These are phyloP conservation scores for Macropis europaea DNA, from an alignment of 2,888 invertebrate genomes.

Conservation along the genomic window DNA sequence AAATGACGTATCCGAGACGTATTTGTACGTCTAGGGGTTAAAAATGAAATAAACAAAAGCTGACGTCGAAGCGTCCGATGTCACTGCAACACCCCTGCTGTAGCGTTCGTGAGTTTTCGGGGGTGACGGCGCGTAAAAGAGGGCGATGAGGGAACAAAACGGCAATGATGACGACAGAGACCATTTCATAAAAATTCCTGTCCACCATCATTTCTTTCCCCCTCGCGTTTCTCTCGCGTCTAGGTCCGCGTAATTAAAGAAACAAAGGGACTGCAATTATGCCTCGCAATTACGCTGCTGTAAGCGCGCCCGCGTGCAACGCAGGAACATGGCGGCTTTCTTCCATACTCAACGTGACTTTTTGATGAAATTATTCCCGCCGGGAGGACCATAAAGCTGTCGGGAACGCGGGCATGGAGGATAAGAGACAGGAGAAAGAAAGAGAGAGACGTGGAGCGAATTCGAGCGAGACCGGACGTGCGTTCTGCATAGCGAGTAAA, in stretches of 20 bases:
- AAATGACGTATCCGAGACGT: too few relatives aligned
- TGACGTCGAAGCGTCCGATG: too few relatives aligned
- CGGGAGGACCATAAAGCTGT: constrained; percentile 40
- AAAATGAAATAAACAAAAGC: too few relatives aligned
- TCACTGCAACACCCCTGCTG: too few relatives aligned
- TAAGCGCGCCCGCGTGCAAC: constrained; percentile 49
- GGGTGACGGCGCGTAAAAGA: neutral
- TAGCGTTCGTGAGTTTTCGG: neutral
- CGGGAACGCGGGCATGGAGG: too few relatives aligned
- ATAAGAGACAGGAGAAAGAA: neutral
- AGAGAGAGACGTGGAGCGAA: neutral
- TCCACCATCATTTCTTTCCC: constrained; percentile 52
- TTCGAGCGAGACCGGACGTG: constrained; percentile 22
- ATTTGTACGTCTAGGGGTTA: too few relatives aligned
- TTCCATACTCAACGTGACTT: constrained; percentile 61
- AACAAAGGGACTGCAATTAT: constrained; percentile 78
- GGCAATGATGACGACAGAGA: constrained; percentile 25
- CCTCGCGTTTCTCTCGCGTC: constrained; percentile 62
- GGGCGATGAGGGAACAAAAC: neutral
- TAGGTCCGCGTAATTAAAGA: constrained; percentile 77
- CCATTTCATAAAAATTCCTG: constrained; percentile 76
- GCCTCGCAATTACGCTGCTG: constrained; percentile 71
- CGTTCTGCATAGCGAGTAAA: constrained; percentile 12
- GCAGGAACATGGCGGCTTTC: constrained; percentile 63
- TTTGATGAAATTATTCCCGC: constrained; percentile 74